Base-by-base conservation (phyloP, 2,888 invertebrate species). In the Carabus problematicus region DNA sequence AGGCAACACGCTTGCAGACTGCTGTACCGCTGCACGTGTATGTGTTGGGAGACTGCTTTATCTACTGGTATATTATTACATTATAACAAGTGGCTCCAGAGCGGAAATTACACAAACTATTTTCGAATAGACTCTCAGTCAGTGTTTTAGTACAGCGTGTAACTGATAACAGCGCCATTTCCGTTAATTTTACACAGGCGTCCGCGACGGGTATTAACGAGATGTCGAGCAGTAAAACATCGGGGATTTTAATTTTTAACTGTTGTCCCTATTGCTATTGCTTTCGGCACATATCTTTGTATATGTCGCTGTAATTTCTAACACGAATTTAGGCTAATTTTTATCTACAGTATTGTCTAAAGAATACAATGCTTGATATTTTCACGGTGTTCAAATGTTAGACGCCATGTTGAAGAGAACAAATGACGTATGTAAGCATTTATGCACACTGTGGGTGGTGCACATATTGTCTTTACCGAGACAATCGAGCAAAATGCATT, bases 91-190 rank as follows among this genome's bases (percentile, higher is more conserved):
- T 80, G 81, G 79, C 79, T 78, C 78, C 79, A 78, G 76, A 78
- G 76, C 81, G 82, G 82, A 82, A 82, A 82, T 82, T 82, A 81
- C 81, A 80, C 80, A 81, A 82, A 82, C 82, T 82, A 82, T 82
- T 82, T 82, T 82, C 81, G 79, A 82, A 81, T 82, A 79, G 79
- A 78, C 77, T 80, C 79, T 77, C 79, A 78, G 76, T 78, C 78
- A 78, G 77, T 79, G 79, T 80, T 80, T 80, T 79, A 79, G 79
- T 77, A 77, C 77, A 74, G 76, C 77, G 77, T 78, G 79, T 77
- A 78, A 74, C 76, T 77, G 81, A 81, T 81, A 81, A 81, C 80
- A 75, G 77, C 77, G 76, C 79, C 78, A 80, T 81, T 81, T 81
- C 81, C 81, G 77, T 77, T 79, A 76, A 77, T 77, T 79, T 79